Evolutionary conservation across 1,140 invertebrate genomes (phyloP).

Genomic region (Psilanteris sp.): DNA sequence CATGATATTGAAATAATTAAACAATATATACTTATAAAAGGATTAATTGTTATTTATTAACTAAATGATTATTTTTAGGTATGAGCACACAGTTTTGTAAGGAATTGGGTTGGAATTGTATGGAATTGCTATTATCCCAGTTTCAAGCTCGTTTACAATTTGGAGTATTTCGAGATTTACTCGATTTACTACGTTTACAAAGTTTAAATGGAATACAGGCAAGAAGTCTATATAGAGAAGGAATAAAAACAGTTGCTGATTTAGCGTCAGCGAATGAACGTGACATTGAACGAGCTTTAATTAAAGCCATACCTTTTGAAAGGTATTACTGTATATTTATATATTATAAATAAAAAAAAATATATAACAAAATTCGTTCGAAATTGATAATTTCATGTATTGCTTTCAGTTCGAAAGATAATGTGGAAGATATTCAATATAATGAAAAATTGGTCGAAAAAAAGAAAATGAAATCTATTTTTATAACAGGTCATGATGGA

Average conservation of each 20-base stretch:
- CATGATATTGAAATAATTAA: too few relatives aligned
- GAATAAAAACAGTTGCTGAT: slow-evolving; percentile 88
- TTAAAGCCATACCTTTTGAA: slow-evolving; percentile 90
- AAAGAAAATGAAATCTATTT: slow-evolving; percentile 86
- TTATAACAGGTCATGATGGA: slow-evolving; percentile 90
- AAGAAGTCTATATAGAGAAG: slow-evolving; percentile 90
- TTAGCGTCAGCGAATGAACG: slow-evolving; percentile 87
- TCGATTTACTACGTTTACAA: slow-evolving; percentile 93
- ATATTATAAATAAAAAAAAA: too few relatives aligned
- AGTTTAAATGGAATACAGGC: slow-evolving; percentile 92
- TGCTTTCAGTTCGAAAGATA: slow-evolving; percentile 82
- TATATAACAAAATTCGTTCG: too few relatives aligned
- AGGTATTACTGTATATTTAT: slow-evolving; percentile 74
- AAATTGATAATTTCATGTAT: too few relatives aligned
- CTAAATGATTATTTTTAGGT: slow-evolving; percentile 79
- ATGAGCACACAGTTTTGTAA: slow-evolving; percentile 96
- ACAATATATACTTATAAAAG: too few relatives aligned
- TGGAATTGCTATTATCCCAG: slow-evolving; percentile 93
- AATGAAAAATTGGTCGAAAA: slow-evolving; percentile 83
- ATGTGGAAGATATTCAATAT: slow-evolving; percentile 63
- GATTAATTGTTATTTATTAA: neutral
- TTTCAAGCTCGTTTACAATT: slow-evolving; percentile 97
- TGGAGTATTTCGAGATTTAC: slow-evolving; percentile 94
- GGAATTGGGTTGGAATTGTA: slow-evolving; percentile 94
- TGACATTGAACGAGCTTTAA: slow-evolving; percentile 88